Percentiles rank a stretch among this genome's conserved stretches.
Conservation (phyloP, 2,113 vertebrate genomes). For the Catharus bicknelli region DNA sequence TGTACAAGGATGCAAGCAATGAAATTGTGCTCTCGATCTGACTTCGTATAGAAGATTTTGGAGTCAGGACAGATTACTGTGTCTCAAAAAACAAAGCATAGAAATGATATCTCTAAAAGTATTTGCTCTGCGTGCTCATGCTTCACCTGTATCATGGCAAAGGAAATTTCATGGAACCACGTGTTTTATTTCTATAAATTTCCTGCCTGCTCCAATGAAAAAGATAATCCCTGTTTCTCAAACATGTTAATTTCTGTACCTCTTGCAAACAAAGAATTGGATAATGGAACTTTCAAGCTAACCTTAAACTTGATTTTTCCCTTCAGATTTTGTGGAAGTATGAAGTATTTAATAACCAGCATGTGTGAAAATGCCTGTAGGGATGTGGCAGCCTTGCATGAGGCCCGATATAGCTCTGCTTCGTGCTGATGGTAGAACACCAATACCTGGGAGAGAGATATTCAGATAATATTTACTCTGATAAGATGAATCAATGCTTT, state of each 20-base stretch:
- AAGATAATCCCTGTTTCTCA: not conserved
- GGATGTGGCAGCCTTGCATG: not conserved
- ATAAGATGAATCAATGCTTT: not conserved
- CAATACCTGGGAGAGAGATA: not conserved
- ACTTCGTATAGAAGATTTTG: not conserved
- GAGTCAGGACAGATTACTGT: not conserved
- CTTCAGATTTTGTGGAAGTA: not conserved
- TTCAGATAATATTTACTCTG: not conserved
- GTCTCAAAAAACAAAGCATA: not conserved
- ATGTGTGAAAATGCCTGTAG: not conserved
- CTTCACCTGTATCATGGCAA: not conserved
- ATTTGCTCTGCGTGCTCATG: not conserved
- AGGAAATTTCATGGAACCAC: not conserved
- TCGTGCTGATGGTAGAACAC: not conserved
- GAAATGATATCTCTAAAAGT: not conserved
- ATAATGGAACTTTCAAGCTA: not conserved
- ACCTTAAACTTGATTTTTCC: not conserved
- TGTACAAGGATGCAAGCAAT: not conserved
- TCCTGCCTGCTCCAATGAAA: not conserved
- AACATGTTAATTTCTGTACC: fast-evolving
- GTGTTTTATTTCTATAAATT: not conserved
- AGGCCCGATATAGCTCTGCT: not conserved
- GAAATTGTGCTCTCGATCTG: not conserved
- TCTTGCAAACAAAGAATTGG: fast-evolving
- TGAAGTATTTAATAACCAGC: not conserved